These are phyloP conservation scores for western clawed frog (Xenopus tropicalis) DNA, from an alignment of 2,113 vertebrate species.

Conservation along the genomic window UCB_Xtro_10.0 CM004447.2:95304501-95305000, in stretches of 20 bases:
- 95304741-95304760: constrained; percentile 71
- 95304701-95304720: constrained; percentile 69
- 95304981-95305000: no score
- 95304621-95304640: no score
- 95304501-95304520: constrained; percentile 83
- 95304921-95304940: no score
- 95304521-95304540: no score
- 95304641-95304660: constrained; percentile 64
- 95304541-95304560: no score
- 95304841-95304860: constrained; percentile 53
- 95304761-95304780: constrained; percentile 71
- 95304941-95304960: no score
- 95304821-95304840: constrained; percentile 76
- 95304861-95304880: neutral
- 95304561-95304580: no score
- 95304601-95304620: no score
- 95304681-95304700: neutral
- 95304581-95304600: no score
- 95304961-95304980: no score
- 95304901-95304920: no score
- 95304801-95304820: constrained; percentile 77
- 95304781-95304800: constrained; percentile 78
- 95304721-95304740: constrained; percentile 79
- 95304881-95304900: no score
- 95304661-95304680: constrained; percentile 57